Percentiles rank a stretch among this genome's conserved stretches.
phyloP scores from a whole-genome alignment of 2,113 vertebrate species.

The Genyomyrus donnyi region DNA sequence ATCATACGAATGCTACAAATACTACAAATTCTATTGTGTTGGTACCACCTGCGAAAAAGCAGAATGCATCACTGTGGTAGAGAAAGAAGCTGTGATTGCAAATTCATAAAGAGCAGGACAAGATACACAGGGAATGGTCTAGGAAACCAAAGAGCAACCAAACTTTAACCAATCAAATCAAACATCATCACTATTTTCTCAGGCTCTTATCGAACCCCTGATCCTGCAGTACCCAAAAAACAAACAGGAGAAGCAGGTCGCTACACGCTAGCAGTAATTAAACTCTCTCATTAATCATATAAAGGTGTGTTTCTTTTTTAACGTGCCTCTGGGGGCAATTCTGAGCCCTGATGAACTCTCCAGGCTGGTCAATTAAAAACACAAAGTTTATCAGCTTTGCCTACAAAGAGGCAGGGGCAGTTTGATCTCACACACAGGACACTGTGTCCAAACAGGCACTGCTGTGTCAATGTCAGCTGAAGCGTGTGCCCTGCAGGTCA shows the following conservation, averaged over 20 bases:
- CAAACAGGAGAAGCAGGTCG: neutral
- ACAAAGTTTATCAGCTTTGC: neutral
- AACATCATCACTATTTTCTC: neutral
- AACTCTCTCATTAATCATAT: neutral
- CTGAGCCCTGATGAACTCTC: neutral
- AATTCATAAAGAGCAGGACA: neutral
- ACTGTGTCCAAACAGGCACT: neutral
- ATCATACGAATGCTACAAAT: neutral
- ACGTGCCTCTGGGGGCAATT: neutral
- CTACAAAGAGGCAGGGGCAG: neutral
- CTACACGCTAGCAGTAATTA: neutral
- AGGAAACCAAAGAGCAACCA: neutral
- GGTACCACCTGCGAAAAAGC: neutral
- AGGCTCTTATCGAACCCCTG: neutral
- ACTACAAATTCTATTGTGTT: neutral
- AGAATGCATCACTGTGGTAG: neutral
- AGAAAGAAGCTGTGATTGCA: neutral
- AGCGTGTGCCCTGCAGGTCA: neutral
- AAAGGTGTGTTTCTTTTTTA: neutral
- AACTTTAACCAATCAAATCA: neutral
- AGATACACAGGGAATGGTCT: neutral
- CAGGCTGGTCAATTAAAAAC: neutral
- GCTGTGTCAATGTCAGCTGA: neutral
- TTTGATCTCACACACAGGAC: neutral
- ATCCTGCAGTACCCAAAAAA: neutral